phyloP scores from a whole-genome alignment of 1,140 invertebrate species.

The Tyrophagus putrescentiae region DNA sequence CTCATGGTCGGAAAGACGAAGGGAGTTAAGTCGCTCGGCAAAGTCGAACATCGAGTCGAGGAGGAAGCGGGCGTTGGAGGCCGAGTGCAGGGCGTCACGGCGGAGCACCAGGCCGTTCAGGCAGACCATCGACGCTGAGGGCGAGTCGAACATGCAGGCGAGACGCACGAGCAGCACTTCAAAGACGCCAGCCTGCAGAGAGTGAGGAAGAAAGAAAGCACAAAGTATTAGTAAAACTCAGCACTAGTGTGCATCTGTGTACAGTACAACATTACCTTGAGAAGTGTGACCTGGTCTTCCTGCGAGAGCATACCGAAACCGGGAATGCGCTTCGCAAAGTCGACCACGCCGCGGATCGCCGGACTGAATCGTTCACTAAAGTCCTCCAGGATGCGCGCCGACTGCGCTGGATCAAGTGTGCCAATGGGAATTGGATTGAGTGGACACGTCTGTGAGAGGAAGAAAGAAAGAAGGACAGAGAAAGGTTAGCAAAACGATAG shows the following conservation, averaged over 20 bases:
- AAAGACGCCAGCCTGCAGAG: slow-evolving; percentile 55
- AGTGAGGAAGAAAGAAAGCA: slow-evolving; percentile 22
- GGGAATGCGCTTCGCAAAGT: slow-evolving; percentile 91
- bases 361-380: slow-evolving; percentile 86
- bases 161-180: slow-evolving; percentile 79
- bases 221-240: no score
- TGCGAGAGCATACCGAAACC: slow-evolving; percentile 84
- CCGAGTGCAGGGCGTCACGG: slow-evolving; percentile 67
- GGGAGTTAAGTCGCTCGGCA: slow-evolving; percentile 75
- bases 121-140: slow-evolving; percentile 74
- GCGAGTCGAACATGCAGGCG: slow-evolving; percentile 73
- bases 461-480: not conserved
- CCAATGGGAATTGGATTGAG: slow-evolving; percentile 67
- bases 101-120: slow-evolving; percentile 78
- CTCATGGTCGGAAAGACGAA: slow-evolving; percentile 76
- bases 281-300: slow-evolving; percentile 87
- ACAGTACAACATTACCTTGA: slow-evolving; percentile 73
- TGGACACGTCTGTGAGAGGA: slow-evolving; percentile 71
- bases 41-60: slow-evolving; percentile 96
- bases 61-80: slow-evolving; percentile 74
- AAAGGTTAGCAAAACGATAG: not conserved
- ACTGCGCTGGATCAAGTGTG: slow-evolving; percentile 45
- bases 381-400: slow-evolving; percentile 51
- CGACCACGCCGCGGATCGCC: slow-evolving; percentile 87
- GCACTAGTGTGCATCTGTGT: no score